Evolutionary conservation across 1,140 invertebrate species (phyloP).

Genomic region (Eurosta solidaginis): DNA sequence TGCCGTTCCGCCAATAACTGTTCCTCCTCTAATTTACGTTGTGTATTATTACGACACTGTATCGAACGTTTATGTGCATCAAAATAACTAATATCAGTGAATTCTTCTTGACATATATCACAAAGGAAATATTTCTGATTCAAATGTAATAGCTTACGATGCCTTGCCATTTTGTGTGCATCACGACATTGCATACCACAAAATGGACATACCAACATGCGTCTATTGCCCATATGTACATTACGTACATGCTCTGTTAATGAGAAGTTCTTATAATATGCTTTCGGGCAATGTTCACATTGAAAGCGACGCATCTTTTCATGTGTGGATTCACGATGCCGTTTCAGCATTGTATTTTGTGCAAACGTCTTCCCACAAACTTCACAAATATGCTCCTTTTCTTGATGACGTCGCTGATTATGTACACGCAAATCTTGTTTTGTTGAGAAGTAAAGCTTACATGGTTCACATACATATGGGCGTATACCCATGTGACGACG

Average conservation of each 20-base stretch:
- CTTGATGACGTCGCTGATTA: constrained; percentile 50
- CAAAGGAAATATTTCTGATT: constrained; percentile 50
- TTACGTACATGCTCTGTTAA: constrained; percentile 55
- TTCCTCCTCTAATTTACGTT: constrained; percentile 31
- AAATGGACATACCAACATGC: constrained; percentile 53
- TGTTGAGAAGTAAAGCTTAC: constrained; percentile 53
- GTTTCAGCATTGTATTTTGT: constrained; percentile 51
- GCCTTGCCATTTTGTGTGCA: constrained; percentile 55
- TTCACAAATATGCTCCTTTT: constrained; percentile 57
- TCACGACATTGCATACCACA: constrained; percentile 57
- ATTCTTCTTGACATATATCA: constrained; percentile 51
- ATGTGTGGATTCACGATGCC: constrained; percentile 53
- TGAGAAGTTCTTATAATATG: constrained; percentile 55
- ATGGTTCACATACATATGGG: constrained; percentile 52
- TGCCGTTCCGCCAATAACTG: background rate
- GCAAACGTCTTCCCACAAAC: constrained; percentile 55
- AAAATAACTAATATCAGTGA: constrained; percentile 55
- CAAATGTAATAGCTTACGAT: constrained; percentile 53
- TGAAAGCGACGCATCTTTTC: constrained; percentile 53
- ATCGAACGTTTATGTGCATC: constrained; percentile 56
- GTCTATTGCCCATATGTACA: constrained; percentile 53
- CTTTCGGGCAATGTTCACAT: constrained; percentile 51
- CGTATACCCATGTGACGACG: constrained; percentile 55
- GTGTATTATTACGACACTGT: constrained; percentile 52
- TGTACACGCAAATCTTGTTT: constrained; percentile 54